Evolutionary conservation across 2,113 vertebrate species (phyloP).

Genomic region (Lethenteron camtschaticum): DNA sequence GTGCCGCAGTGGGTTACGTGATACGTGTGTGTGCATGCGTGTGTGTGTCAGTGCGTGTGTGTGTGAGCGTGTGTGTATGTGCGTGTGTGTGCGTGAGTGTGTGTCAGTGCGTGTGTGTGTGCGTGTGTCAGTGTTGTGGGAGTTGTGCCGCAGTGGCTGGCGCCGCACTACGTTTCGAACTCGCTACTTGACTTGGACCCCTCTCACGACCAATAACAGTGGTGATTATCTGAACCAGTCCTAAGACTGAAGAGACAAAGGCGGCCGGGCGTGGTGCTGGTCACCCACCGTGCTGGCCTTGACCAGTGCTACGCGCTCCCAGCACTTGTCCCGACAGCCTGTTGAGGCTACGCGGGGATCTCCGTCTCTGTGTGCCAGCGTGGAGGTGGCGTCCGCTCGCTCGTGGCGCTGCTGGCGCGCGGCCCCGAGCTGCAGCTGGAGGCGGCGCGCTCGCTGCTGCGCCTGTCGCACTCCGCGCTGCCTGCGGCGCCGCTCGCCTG

Average conservation of each 20-base stretch:
- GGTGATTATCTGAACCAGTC: too few relatives aligned
- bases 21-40: neutral
- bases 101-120: neutral
- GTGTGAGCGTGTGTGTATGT: neutral
- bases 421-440: slow-evolving; percentile 47
- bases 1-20: neutral
- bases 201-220: too few relatives aligned
- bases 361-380: slow-evolving; percentile 20
- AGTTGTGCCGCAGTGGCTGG: neutral
- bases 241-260: too few relatives aligned
- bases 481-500: slow-evolving; percentile 34
- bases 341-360: too few relatives aligned
- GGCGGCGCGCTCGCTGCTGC: slow-evolving; percentile 46
- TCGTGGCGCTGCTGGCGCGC: slow-evolving; percentile 57
- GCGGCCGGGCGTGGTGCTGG: too few relatives aligned
- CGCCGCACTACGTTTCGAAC: neutral
- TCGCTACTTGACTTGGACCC: too few relatives aligned
- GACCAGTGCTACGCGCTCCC: too few relatives aligned
- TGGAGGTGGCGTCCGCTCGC: slow-evolving; percentile 42
- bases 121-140: neutral
- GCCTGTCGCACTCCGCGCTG: slow-evolving; percentile 58
- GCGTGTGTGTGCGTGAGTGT: neutral
- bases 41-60: slow-evolving; percentile 2
- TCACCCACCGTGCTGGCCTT: too few relatives aligned
- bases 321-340: too few relatives aligned